Base-by-base conservation (phyloP, 2,888 invertebrate species). In the Spilosoma lubricipeda region DNA sequence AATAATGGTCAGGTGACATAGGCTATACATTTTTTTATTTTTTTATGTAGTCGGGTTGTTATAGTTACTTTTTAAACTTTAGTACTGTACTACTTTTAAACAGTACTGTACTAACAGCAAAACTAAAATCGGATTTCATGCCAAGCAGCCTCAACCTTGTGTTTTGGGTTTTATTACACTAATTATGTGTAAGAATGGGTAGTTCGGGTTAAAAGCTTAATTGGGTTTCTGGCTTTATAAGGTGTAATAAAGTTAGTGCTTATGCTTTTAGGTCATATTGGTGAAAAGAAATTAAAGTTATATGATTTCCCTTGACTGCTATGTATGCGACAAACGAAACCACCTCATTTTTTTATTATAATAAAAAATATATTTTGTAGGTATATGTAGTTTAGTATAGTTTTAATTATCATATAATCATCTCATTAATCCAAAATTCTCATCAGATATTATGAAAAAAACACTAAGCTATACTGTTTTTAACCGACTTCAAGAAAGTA, bases 101-200 rank as follows among this genome's bases (percentile, higher is more conserved):
- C n/a, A n/a, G n/a, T n/a, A n/a, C 66, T 42, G 27, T 69, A 59
- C 75, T 56, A 1, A 52, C 20, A 74, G 59, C 66, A 69, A 20
- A 73, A 73, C 45, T 68, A 65, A 66, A 68, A 63, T 64, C 42
- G 66, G 27, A 23, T 78, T 74, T 65, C 52, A 45, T 64, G 48
- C 33, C 59, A 48, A 52, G n/a, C 23, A 18, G 42, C n/a, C 64
- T 71, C 4, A 18, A 30, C 63, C 67, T 56, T 59, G 11, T 36
- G 33, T 67, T 63, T 5, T 7, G 67, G 72, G 56, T 66, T 77
- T 75, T 76, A 73, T 73, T 72, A 52, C n/a, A 13, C 63, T 48
- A 68, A 75, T 73, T 75, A 67, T 59, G 63, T 64, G 67, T 70
- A 52, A 68, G 66, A 76, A 71, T 69, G 48, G 65, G 75, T 80